A percentile compares a stretch with the other conserved stretches of the same genome.
Conservation (phyloP, 2,113 vertebrate species). For the Taurulus bubalis region DNA sequence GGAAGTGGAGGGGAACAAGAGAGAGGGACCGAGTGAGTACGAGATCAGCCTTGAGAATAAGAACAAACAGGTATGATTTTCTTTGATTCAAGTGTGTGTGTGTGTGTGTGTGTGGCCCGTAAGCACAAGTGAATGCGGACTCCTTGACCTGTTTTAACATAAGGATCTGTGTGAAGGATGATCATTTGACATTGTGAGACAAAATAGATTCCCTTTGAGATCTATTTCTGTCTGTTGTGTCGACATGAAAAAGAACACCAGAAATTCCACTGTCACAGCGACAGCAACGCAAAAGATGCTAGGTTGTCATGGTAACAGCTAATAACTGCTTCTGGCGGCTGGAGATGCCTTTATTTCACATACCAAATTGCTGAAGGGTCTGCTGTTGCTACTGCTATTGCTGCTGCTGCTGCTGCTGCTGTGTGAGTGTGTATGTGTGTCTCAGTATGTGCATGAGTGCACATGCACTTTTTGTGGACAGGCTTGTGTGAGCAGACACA, state of each 20-base stretch:
- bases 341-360: constrained; percentile 76
- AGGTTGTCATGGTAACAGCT: constrained; percentile 81
- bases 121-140: not conserved
- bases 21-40: constrained; percentile 82
- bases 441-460: not conserved
- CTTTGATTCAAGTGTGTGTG: not conserved
- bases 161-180: constrained; percentile 14
- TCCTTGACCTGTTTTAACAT: constrained; percentile 17
- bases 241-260: constrained; percentile 72
- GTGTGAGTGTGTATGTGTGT: constrained; percentile 1
- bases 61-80: constrained; percentile 78
- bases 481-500: constrained; percentile 8
- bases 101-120: constrained; percentile 1
- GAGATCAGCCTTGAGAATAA: constrained; percentile 80
- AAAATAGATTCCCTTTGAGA: constrained; percentile 58
- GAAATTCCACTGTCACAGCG: constrained; percentile 57
- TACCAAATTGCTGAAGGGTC: constrained; percentile 68
- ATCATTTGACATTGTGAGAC: constrained; percentile 50
- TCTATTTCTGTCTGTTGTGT: constrained; percentile 75
- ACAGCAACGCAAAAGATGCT: constrained; percentile 71
- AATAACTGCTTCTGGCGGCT: constrained; percentile 76
- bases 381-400: constrained; percentile 30
- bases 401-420: constrained; percentile 63
- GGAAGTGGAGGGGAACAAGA: constrained; percentile 71
- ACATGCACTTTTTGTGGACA: constrained; percentile 5